Base-by-base conservation (phyloP, 2,113 vertebrate genomes). In the Anguilla rostrata region DNA sequence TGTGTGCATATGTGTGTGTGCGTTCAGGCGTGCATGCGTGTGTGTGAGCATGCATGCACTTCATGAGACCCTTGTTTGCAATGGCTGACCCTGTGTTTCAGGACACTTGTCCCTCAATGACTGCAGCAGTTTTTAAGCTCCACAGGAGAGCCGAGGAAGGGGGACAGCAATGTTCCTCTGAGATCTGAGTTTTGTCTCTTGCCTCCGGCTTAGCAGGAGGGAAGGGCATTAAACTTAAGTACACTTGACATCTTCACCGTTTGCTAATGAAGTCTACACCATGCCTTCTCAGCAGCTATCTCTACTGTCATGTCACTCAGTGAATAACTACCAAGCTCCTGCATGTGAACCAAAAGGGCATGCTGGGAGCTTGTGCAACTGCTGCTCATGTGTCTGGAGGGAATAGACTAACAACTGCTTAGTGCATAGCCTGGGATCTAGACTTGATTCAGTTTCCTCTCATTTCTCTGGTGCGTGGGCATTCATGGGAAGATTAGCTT, bases 121-220 rank as follows among this genome's bases (percentile, higher is more conserved):
- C 84, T 60, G 78, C 53, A 81, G 85, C 56, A 63, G 78, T 41
- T 81, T 43, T 26, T 63, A 78, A 63, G 15, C 39, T 8, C 57
- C 60, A 81, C 80, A 39, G 56, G 79, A 18, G 85, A 26, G 14
- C 29, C 39, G 26, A 12, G 82, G 56, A 26, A 63, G 0, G 26
- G 34, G 39, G 79, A 57, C 78, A 81, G 84, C 29, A 3, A 8
- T 57, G 78, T 20, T 81, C 16, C 26, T 60, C 56, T 40, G 43
- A 34, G 22, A 29, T 86, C 43, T 81, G 20, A 66, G 40, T 66
- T 82, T 80, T 86, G 80, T 53, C n/a, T 87, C 81, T 39, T 78
- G 46, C 82, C 56, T 41, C 71, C 43, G 40, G 39, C 56, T 29
- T 66, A 81, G 8, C 56, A n/a, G 39, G 1, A 43, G 82, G 29